Conservation (phyloP, 2,888 invertebrate species). For the Eristalis arbustorum region DNA sequence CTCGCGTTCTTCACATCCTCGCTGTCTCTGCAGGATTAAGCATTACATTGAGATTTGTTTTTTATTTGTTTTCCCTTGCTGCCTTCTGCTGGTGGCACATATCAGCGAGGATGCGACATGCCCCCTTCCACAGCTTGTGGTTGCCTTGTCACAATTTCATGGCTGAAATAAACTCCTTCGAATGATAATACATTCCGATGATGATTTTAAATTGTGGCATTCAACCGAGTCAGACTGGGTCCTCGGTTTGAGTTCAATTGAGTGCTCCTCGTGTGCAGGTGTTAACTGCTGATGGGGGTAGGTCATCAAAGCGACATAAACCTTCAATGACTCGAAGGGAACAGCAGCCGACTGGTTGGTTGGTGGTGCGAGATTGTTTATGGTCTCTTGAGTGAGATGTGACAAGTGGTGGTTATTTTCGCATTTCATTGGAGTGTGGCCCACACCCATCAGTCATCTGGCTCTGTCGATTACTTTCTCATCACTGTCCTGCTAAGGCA, state of each 20-base stretch:
- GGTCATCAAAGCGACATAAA: neutral
- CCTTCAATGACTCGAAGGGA: neutral
- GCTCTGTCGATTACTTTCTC: no score
- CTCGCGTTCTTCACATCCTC: no score
- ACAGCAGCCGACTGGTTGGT: no score
- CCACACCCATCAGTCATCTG: no score
- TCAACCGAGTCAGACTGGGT: neutral
- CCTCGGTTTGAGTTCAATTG: neutral
- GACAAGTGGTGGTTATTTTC: no score
- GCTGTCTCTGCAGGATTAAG: neutral
- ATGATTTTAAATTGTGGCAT: neutral
- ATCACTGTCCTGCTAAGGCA: no score
- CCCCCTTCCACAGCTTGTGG: neutral
- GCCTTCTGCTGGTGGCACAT: neutral
- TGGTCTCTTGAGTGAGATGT: no score
- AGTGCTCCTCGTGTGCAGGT: neutral
- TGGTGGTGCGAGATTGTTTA: no score
- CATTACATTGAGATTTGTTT: no score
- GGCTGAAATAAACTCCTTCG: neutral
- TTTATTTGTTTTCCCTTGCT: no score
- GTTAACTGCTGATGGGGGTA: no score
- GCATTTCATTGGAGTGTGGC: no score
- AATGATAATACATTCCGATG: slow-evolving; percentile 15
- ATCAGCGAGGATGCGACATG: neutral
- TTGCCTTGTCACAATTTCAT: slow-evolving; percentile 11